Evolutionary conservation across 2,113 vertebrate genomes (phyloP).

Genomic region (Lutjanus erythropterus): DNA sequence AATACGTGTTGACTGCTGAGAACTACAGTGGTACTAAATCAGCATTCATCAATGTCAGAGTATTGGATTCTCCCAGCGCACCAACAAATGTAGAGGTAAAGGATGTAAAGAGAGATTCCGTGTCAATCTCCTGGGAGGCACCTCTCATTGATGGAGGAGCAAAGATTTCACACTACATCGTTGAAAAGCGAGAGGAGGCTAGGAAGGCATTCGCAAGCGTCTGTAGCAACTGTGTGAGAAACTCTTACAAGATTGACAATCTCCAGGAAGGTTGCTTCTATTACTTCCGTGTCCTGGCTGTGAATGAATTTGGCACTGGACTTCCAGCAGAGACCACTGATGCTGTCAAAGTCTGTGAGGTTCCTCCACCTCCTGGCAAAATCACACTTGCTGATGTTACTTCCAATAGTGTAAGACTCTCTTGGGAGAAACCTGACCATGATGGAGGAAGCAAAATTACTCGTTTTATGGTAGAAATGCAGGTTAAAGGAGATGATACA

Average conservation of each 20-base stretch:
- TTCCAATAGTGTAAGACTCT: conserved; percentile 88
- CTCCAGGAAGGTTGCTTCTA: conserved; percentile 95
- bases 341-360: conserved; percentile 92
- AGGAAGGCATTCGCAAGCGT: conserved; percentile 95
- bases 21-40: conserved; percentile 95
- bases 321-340: conserved; percentile 89
- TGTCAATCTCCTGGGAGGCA: conserved; percentile 93
- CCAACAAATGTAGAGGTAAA: conserved; percentile 91
- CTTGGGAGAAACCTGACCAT: conserved; percentile 97
- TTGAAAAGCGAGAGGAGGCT: conserved; percentile 96
- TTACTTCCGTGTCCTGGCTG: conserved; percentile 95
- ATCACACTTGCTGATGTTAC: conserved; percentile 91
- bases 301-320: conserved; percentile 95
- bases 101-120: conserved; percentile 94
- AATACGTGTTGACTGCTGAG: conserved; percentile 93
- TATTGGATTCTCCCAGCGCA: conserved; percentile 95
- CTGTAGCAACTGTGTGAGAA: conserved; percentile 93
- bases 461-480: conserved; percentile 95
- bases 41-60: conserved; percentile 95
- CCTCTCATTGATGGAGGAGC: conserved; percentile 96
- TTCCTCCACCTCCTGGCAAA: conserved; percentile 93
- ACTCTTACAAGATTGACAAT: conserved; percentile 92
- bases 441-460: conserved; percentile 98
- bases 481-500: conserved; percentile 91
- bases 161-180: conserved; percentile 95